Evolutionary conservation across 2,797 vertebrate species (phyloP).

Genomic region (Anguilla pacifica): DNA sequence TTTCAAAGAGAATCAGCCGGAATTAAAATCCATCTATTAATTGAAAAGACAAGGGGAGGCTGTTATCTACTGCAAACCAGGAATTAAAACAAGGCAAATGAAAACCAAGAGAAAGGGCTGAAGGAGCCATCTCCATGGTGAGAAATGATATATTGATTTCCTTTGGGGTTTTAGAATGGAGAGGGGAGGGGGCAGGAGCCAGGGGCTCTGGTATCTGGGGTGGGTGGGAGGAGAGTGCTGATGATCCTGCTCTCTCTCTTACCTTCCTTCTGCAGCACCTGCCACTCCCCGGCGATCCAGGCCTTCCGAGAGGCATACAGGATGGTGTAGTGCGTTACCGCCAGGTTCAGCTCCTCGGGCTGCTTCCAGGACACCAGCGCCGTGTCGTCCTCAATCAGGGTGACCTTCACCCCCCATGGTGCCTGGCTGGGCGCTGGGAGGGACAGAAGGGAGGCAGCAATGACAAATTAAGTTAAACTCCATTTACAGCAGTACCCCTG

Average conservation of each 20-base stretch:
- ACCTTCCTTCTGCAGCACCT: conserved; percentile 93
- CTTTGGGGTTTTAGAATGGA: conserved; percentile 40
- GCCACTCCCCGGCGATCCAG: conserved; percentile 91
- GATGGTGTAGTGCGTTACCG: conserved; percentile 89
- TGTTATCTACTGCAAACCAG: conserved; percentile 35
- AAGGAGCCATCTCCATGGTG: conserved; percentile 25
- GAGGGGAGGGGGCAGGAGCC: conserved; percentile 16
- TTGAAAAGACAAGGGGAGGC: conserved; percentile 32
- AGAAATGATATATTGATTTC: conserved; percentile 58
- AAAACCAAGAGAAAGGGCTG: conserved; percentile 27
- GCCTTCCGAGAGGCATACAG: conserved; percentile 88
- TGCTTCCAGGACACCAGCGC: conserved; percentile 96
- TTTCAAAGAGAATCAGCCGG: not conserved
- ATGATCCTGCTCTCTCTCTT: conserved; percentile 43
- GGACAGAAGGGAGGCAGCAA: not conserved
- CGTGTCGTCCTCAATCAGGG: conserved; percentile 88
- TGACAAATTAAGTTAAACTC: not conserved
- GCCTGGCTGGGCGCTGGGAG: conserved; percentile 81
- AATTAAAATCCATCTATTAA: not conserved
- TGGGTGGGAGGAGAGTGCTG: not conserved
- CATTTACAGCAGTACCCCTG: not conserved
- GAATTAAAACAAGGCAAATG: conserved; percentile 38
- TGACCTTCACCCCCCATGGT: conserved; percentile 89
- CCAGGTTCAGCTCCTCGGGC: conserved; percentile 77
- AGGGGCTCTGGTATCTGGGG: not conserved